Evolutionary conservation across 1,140 invertebrate genomes (phyloP).

Genomic region (Chelonus insularis): DNA sequence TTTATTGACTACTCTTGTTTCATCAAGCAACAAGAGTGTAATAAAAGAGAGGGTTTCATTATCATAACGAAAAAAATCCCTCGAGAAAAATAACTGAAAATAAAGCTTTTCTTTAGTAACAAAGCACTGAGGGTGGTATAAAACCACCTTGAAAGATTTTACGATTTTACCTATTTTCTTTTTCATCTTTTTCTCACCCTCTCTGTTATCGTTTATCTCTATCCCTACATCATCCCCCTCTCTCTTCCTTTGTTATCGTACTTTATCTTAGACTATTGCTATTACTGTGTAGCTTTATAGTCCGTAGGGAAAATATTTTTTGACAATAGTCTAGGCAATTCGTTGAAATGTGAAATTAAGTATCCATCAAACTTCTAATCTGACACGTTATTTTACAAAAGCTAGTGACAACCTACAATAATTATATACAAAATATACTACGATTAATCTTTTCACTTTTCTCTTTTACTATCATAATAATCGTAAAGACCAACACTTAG

Average conservation of each 20-base stretch:
- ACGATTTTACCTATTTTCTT: slow-evolving; percentile 12
- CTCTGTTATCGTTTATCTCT: neutral
- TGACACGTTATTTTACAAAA: neutral
- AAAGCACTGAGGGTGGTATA: neutral
- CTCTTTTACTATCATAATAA: too few relatives aligned
- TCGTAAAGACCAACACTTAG: too few relatives aligned
- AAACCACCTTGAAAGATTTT: slow-evolving; percentile 17
- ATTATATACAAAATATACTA: too few relatives aligned
- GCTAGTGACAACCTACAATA: too few relatives aligned
- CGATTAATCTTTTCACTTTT: too few relatives aligned
- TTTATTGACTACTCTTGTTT: too few relatives aligned
- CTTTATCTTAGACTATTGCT: neutral
- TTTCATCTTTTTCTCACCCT: neutral
- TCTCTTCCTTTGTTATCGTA: neutral
- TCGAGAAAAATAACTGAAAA: slow-evolving; percentile 16
- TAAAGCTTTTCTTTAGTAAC: slow-evolving; percentile 3
- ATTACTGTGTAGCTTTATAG: neutral
- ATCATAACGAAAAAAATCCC: slow-evolving; percentile 14
- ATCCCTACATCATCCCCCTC: neutral
- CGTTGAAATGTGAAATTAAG: neutral
- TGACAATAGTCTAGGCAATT: neutral
- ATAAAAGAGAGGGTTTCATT: neutral
- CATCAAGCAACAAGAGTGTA: neutral
- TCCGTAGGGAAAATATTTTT: neutral
- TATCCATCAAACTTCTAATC: neutral